Base-by-base conservation (phyloP, 2,888 invertebrate species). In the Rapana venosa region DNA sequence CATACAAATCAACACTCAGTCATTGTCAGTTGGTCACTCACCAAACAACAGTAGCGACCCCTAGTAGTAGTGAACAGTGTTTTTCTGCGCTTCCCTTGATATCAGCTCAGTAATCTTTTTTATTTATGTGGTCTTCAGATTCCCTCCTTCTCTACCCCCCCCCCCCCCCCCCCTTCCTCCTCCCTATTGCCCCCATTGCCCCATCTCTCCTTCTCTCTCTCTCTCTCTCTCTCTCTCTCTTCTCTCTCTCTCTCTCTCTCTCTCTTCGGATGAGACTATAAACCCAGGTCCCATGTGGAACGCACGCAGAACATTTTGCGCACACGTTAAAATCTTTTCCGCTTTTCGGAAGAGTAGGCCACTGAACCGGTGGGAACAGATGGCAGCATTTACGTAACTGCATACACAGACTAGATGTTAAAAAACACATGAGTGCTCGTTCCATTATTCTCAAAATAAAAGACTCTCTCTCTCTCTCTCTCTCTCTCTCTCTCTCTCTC, bases 171-270 rank as follows among this genome's bases (percentile, higher is more conserved):
- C n/a, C 26, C 74, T 0, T 26, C n/a, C 26, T 74, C 74, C 8
- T n/a, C 30, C 74, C 26, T 30, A 26, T 13, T 77, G 8, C 30
- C 26, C 15, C 74, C 26, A 22, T 77, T 26, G 17, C 74, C 26
- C 47, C n/a, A n/a, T 47, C 66, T 89, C 70, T 66, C 61, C 35
- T 32, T 83, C 89, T 89, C 66, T 84, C 74, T 89, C 17, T 88
- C n/a, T 84, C 85, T 84, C 20, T 89, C 70, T 85, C 70, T 74
- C 35, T 35, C 61, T 88, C 15, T 88, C 88, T 88, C 32, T 88
- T 22, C 74, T 74, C 47, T 35, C 47, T 79, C 47, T 13, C 30
- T 47, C 30, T 36, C 36, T 36, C n/a, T 47, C 26, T 47, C 22
- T n/a, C n/a, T 47, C n/a, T n/a, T 36, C 32, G 22, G 58, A 6